These are phyloP conservation scores for Cephus sareptanus DNA, from an alignment of 2,888 invertebrate genomes.

Conservation along the genomic window DNA sequence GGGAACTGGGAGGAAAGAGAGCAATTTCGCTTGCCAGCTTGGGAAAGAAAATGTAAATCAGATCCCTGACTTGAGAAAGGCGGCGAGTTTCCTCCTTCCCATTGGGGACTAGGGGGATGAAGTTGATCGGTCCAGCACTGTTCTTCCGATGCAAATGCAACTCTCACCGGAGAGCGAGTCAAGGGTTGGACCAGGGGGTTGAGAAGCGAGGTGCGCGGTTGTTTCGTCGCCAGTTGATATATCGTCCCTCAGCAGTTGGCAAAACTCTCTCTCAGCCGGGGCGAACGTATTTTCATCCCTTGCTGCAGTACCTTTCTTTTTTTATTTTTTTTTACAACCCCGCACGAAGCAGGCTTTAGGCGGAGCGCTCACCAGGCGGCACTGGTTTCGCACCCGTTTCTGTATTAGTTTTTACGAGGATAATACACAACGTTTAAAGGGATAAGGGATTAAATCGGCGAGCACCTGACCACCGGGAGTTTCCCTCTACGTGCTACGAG, in stretches of 20 bases:
- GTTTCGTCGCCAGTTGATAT: conserved; percentile 61
- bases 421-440: conserved; percentile 66
- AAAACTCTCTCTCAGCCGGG: conserved; percentile 16
- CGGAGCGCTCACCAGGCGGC: conserved; percentile 36
- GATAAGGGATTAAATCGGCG: conserved; percentile 63
- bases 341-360: conserved; percentile 52
- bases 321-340: conserved; percentile 27
- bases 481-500: background rate
- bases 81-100: conserved; percentile 37
- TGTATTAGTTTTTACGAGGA: conserved; percentile 66
- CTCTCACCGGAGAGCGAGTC: conserved; percentile 46
- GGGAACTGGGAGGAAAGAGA: background rate
- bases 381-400: conserved; percentile 33
- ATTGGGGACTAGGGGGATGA: conserved; percentile 28
- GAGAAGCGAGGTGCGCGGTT: conserved; percentile 34
- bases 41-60: conserved; percentile 58
- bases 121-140: conserved; percentile 43
- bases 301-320: conserved; percentile 18
- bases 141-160: conserved; percentile 59
- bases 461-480: conserved; percentile 38
- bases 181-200: conserved; percentile 4
- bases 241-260: conserved; percentile 43
- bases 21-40: background rate
- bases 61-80: conserved; percentile 41
- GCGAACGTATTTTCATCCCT: conserved; percentile 38